Base-by-base conservation (phyloP, 2,888 invertebrate genomes). In the Eupithecia dodoneata region DNA sequence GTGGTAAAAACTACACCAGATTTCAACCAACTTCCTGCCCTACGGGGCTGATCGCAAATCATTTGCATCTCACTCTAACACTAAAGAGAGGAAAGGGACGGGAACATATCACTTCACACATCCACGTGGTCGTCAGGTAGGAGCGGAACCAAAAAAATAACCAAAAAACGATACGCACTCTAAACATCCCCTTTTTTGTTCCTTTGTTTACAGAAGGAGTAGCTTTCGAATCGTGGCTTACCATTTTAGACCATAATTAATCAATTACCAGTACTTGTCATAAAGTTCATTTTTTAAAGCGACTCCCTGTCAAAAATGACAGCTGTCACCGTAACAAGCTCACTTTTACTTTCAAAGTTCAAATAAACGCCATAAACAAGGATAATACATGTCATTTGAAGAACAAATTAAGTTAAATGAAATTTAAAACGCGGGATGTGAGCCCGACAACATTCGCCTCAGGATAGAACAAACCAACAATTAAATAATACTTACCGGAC, bases 401-500 rank as follows among this genome's bases (percentile, higher is more conserved):
- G 77, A 83, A 79, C 82, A 83, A 85, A 85, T 84, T 86, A 87
- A 84, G 84, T 83, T 85, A 85, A 87, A 87, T 85, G 82, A 85
- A 84, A 84, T 85, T 83, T 85, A 86, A 70, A 86, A 84, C 83
- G 78, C 84, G 85, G 84, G 85, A 87, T 87, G 84, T 83, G 86
- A 86, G 87, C 83, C 83, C 85, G 85, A 82, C 84, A 77, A 74
- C 82, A 80, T 82, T 86, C 90, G 92, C 92, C 83, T 87, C 82
- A 90, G 93, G 93, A 85, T 84, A 81, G 87, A 87, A 88, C 91
- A 89, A 87, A 90, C 92, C 89, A 91, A 92, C 92, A 94, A 94
- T 95, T 94, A 95, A 94, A 94, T 94, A 92, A 92, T 91, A 90
- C 93, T 94, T 93, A 93, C 87, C 83, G 83, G 89, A 92, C 94